phyloP scores from a whole-genome alignment of 2,113 vertebrate genomes.

The Oxyruncus cristatus region DNA sequence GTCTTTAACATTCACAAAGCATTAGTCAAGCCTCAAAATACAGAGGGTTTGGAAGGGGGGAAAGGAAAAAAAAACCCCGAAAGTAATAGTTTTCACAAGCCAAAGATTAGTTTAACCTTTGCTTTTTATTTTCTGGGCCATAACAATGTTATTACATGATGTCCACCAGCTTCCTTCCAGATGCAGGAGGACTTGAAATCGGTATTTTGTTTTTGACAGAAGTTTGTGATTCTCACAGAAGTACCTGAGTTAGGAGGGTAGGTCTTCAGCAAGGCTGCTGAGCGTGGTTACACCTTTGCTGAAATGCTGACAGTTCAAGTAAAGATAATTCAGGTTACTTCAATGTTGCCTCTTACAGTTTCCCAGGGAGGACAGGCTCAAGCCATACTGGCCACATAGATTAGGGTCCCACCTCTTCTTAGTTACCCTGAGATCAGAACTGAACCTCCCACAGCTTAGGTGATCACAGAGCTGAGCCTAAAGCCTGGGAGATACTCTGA shows the following conservation, averaged over 20 bases:
- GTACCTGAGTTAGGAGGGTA: not conserved
- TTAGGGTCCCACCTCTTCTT: not conserved
- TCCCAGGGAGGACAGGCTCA: accelerated
- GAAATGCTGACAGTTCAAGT: not conserved
- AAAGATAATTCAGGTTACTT: not conserved
- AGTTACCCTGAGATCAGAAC: not conserved
- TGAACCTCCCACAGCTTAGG: not conserved
- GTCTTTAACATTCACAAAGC: not conserved
- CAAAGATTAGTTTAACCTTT: not conserved
- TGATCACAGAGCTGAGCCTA: not conserved
- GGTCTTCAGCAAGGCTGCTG: not conserved
- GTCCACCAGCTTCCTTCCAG: not conserved
- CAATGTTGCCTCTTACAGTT: not conserved
- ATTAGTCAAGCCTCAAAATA: not conserved
- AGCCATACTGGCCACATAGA: not conserved
- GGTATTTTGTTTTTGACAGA: not conserved
- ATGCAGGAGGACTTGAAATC: not conserved
- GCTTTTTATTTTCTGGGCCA: not conserved
- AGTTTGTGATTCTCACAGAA: not conserved
- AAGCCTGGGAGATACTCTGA: not conserved
- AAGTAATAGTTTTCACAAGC: not conserved
- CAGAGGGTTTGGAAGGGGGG: accelerated
- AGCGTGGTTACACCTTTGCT: not conserved
- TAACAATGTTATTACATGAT: not conserved
- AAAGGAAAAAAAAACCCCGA: too few species aligned